Evolutionary conservation across 2,888 invertebrate species (phyloP).

Genomic region (Epiblema foenella): DNA sequence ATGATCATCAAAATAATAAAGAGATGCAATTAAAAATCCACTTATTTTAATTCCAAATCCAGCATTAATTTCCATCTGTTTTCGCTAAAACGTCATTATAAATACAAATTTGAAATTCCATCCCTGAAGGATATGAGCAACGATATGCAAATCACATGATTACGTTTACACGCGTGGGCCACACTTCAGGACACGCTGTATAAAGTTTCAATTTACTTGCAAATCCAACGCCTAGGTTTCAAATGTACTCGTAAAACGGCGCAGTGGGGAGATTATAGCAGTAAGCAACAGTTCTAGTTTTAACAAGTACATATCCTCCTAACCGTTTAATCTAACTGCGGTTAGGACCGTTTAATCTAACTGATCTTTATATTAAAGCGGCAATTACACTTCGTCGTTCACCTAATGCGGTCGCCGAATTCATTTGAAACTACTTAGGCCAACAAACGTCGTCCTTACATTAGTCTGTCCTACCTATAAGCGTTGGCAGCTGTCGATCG

Average conservation of each 20-base stretch:
- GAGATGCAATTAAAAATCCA: not conserved
- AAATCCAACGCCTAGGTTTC: conserved; percentile 45
- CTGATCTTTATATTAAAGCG: no score
- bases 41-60: conserved; percentile 19
- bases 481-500: no score
- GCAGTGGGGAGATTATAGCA: conserved; percentile 24
- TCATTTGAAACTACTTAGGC: no score
- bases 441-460: no score
- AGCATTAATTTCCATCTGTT: conserved; percentile 29
- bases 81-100: conserved; percentile 31
- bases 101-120: conserved; percentile 40
- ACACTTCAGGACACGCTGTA: conserved; percentile 41
- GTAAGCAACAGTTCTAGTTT: not conserved
- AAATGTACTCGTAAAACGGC: conserved; percentile 43
- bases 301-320: no score
- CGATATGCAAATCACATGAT: conserved; percentile 39
- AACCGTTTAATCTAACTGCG: no score
- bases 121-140: conserved; percentile 38
- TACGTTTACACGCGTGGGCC: conserved; percentile 39
- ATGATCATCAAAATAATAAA: no score
- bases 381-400: no score
- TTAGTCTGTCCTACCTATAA: no score
- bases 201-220: conserved; percentile 45
- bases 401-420: no score
- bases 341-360: no score